Evolutionary conservation across 2,797 vertebrate genomes (phyloP), one percentile per base, ranked within the genome.

Genomic region (Potorous gilbertii): DNA sequence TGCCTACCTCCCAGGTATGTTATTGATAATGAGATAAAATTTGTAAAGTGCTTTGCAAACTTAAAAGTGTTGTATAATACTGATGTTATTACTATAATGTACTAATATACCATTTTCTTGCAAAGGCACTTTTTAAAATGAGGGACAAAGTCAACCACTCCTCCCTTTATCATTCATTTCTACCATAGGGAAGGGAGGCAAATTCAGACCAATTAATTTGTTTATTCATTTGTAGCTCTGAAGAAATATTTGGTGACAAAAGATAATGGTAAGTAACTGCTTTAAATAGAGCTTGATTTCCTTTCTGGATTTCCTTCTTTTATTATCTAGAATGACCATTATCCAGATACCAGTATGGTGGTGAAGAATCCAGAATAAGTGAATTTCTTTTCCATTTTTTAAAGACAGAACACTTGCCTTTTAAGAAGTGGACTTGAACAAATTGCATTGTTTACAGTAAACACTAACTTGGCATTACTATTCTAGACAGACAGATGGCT

Each of bases 401-500:
- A 57, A 90, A n/a, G 40, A 8, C 10, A 46, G 91, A 90, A 66
- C 40, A 4, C 31, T 91, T 52, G 31, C 81, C 62, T 94, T 81
- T 95, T 74, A 87, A 90, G 91, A 96, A 96, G 55, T 94, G 94
- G 92, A 87, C 94, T 57, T 56, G 90, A 95, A 90, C 56, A 96
- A 95, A 92, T 55, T 46, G 0, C 13, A 95, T 94, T 98, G 92
- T 98, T 98, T 96, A 98, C 96, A 96, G 50, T 95, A 98, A 98
- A 98, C 95, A 97, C 91, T 5, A 97, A 97, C 66, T 97, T 97
- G 98, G 97, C 97, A 97, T 97, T 97, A 87, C 95, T 97, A 96
- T 96, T 98, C 92, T 94, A 98, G 97, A 98, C 97, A 0, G 91
- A 95, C 93, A 98, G 98, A 98, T 98, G 97, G 96, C 91, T 97